Base-by-base conservation (phyloP, 1,140 invertebrate species). In the Lepidostoma basale region DNA sequence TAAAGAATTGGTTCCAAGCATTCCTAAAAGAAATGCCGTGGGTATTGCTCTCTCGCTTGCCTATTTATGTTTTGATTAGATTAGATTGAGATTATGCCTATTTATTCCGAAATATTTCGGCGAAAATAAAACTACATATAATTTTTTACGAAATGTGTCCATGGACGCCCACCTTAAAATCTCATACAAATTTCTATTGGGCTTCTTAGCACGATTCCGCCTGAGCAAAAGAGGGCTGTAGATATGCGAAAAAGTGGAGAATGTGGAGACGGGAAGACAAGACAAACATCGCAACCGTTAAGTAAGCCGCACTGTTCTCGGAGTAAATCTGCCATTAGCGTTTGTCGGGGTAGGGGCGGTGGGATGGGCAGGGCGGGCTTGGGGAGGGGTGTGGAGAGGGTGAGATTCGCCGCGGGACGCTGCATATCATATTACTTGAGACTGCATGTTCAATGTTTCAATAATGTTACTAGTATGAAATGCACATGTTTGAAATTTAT, bases 321-420 rank as follows among this genome's bases (percentile, higher is more conserved):
- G 70, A 68, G 70, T 72, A 72, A 72, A 72, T 68, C 70, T 72
- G 56, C 66, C 70, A 72, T 72, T 72, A 72, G 70, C 56, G 62
- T 28, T 16, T 33, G 45, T 16, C 65, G 20, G 23, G 18, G 16
- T 22, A 20, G 40, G 39, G 12, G 18, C 14, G 16, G 22, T 14
- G 1, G 2, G 40, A 33, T 36, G 5, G 33, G 23, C 2, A 39
- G 40, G 18, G 36, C 9, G n/a, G 12, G 42, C 18, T 18, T n/a
- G 28, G 28, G 22, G n/a, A 30, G 45, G 26, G 22, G 0, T 18
- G 33, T 1, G 12, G 6, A 10, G 36, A n/a, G 23, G 56, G 36
- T 4, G 56, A 14, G 23, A 40, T 28, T 33, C 25, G 10, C 16
- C 42, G 9, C 14, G 26, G 52, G n/a, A n/a, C n/a, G n/a, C n/a